Percentiles rank a stretch among this genome's conserved stretches.
Conservation (phyloP, 2,113 vertebrate genomes). For the Rallus limicola region DNA sequence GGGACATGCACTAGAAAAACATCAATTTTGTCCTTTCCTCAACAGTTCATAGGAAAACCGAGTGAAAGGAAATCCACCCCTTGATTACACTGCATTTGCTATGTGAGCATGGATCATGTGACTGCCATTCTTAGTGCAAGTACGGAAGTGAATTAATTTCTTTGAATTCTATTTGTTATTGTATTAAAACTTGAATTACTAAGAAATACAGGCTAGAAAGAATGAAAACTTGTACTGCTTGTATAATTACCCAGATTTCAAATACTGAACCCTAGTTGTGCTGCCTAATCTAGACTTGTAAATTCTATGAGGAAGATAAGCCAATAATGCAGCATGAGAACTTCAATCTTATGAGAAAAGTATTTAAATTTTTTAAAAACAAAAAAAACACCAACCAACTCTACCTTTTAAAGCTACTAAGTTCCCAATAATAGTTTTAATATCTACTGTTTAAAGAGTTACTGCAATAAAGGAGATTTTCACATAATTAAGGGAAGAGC, state of each 20-base stretch:
- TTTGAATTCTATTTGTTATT: not conserved
- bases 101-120: accelerated
- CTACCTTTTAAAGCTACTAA: not conserved
- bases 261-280: not conserved
- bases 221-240: not conserved
- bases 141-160: not conserved
- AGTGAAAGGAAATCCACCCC: not conserved
- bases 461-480: not conserved
- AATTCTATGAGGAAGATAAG: not conserved
- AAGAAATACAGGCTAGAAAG: not conserved
- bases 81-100: not conserved
- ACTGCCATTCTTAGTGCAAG: not conserved
- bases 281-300: not conserved
- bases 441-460: not conserved
- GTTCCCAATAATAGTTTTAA: not conserved
- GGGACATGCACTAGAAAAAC: not conserved
- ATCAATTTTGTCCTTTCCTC: not conserved
- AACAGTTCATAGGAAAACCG: not conserved
- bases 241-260: not conserved
- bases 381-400: not conserved
- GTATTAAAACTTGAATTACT: not conserved
- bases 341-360: not conserved
- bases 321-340: not conserved
- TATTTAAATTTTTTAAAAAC: not conserved
- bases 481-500: not conserved